Conservation (phyloP, 2,797 vertebrate species). For the Percopsis omiscomaycus region DNA sequence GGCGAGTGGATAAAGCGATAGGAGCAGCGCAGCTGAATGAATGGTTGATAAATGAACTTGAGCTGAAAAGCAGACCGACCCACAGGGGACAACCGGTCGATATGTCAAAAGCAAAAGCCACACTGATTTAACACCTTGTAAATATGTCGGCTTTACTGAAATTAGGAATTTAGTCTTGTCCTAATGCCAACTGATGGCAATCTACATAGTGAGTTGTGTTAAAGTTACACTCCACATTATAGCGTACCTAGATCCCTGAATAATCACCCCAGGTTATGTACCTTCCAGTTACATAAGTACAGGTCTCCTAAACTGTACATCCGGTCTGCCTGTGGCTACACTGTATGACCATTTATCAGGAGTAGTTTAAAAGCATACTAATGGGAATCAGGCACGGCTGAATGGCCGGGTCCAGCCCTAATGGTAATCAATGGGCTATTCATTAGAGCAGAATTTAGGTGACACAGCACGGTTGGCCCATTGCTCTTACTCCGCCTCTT, state of each 20-base stretch:
- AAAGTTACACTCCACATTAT: no score
- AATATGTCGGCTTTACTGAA: not conserved
- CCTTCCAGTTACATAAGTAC: no score
- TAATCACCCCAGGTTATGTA: no score
- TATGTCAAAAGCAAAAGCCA: constrained; percentile 24
- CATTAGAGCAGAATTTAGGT: constrained; percentile 80
- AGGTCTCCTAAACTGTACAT: constrained; percentile 1
- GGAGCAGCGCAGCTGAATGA: not conserved
- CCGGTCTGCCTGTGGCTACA: constrained; percentile 43
- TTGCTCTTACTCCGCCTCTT: constrained; percentile 29
- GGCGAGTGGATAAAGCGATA: constrained; percentile 42
- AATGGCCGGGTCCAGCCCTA: constrained; percentile 68
- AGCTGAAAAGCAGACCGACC: constrained; percentile 32
- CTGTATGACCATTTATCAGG: constrained; percentile 58
- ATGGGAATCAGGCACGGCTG: constrained; percentile 75
- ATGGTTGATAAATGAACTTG: constrained; percentile 34
- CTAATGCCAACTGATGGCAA: no score
- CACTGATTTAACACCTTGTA: constrained; percentile 22
- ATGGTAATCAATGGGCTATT: constrained; percentile 85
- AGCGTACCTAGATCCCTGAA: no score
- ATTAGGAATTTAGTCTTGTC: no score
- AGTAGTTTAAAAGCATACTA: constrained; percentile 68
- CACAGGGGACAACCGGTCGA: constrained; percentile 26
- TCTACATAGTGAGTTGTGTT: no score
- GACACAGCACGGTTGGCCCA: constrained; percentile 45